Percentiles rank a stretch among this genome's conserved stretches.
phyloP scores from a whole-genome alignment of 2,113 vertebrate species.

The Pantherophis guttatus region DNA sequence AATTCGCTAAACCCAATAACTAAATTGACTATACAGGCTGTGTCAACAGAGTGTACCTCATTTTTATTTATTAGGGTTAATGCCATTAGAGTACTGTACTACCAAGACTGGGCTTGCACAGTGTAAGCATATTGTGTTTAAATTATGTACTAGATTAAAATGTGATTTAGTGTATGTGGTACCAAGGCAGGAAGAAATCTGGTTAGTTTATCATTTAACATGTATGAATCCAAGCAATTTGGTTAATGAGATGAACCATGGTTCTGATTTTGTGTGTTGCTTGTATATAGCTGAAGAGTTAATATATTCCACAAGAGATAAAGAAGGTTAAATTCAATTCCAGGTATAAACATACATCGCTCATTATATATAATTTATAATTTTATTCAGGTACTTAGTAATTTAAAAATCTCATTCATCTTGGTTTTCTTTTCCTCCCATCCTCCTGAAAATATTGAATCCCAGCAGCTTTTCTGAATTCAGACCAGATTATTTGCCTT shows the following conservation, averaged over 20 bases:
- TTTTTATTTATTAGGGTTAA: neutral
- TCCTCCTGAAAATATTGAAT: slow-evolving; percentile 9
- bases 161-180: neutral
- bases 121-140: neutral
- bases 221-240: neutral
- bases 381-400: neutral
- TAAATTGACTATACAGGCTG: neutral
- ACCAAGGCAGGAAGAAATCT: neutral
- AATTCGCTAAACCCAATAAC: neutral
- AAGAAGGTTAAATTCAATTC: neutral
- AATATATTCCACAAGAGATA: neutral
- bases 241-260: neutral
- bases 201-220: neutral
- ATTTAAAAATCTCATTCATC: neutral
- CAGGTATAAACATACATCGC: neutral
- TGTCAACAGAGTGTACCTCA: neutral
- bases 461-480: neutral
- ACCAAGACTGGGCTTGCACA: neutral
- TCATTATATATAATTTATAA: neutral
- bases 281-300: neutral
- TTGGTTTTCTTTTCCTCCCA: rapidly evolving
- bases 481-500: neutral
- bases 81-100: neutral
- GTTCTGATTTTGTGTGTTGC: neutral
- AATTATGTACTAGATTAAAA: neutral